phyloP scores from a whole-genome alignment of 2,113 vertebrate genomes.

The Pluvianellus socialis region DNA sequence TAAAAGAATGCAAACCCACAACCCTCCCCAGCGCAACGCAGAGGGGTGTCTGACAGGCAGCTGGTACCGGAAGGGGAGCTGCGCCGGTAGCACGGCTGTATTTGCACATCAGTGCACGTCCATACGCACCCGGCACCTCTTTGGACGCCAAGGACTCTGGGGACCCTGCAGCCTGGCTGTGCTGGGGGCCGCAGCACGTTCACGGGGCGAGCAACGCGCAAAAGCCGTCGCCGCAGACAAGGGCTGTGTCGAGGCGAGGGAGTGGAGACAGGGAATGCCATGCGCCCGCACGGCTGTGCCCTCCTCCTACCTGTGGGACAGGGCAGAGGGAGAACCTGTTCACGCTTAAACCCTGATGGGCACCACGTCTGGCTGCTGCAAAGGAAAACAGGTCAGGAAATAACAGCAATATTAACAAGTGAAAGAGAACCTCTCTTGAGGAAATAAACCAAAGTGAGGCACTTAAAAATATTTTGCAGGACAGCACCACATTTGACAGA shows the following conservation, averaged over 20 bases:
- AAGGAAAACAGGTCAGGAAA: neutral
- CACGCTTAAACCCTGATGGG: neutral
- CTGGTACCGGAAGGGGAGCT: rapidly evolving
- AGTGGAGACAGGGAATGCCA: no score
- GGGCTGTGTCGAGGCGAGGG: neutral
- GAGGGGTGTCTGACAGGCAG: neutral
- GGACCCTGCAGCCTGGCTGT: neutral
- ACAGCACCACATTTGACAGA: neutral
- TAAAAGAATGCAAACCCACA: neutral
- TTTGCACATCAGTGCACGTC: rapidly evolving
- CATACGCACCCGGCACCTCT: rapidly evolving
- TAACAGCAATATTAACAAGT: neutral
- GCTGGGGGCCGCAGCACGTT: neutral
- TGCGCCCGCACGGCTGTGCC: rapidly evolving
- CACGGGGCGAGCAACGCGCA: rapidly evolving
- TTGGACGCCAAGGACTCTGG: no score
- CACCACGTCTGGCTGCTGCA: neutral
- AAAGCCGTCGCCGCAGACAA: no score
- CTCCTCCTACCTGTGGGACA: no score
- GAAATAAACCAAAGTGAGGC: neutral
- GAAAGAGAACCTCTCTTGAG: neutral
- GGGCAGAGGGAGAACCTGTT: no score
- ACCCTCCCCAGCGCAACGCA: no score
- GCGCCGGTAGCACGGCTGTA: rapidly evolving
- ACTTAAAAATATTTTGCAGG: neutral